phyloP scores from a whole-genome alignment of 2,797 vertebrate genomes.

The Melanogrammus aeglefinus region DNA sequence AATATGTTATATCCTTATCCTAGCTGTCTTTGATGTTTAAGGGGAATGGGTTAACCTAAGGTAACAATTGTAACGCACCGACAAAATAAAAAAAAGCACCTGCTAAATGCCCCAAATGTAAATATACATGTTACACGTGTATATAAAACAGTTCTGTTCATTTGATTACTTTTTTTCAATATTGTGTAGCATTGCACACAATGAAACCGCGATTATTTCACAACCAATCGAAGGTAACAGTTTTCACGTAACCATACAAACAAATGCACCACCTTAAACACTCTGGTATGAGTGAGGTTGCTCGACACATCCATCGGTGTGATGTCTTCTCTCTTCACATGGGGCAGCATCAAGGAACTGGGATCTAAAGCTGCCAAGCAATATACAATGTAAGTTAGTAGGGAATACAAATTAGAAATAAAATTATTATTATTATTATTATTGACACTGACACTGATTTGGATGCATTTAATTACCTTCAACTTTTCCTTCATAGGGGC shows the following conservation, averaged over 20 bases:
- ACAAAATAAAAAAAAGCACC: too few relatives aligned
- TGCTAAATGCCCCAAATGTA: too few relatives aligned
- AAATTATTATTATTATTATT: too few relatives aligned
- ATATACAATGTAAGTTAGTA: not conserved
- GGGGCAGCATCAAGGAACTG: conserved; percentile 85
- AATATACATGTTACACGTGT: not conserved
- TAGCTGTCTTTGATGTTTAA: too few relatives aligned
- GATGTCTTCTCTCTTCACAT: conserved; percentile 92
- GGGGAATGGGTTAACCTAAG: too few relatives aligned
- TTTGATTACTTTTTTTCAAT: not conserved
- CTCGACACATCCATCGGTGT: conserved; percentile 95
- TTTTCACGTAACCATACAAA: not conserved
- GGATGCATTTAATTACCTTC: conserved; percentile 77
- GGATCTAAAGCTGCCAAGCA: conserved; percentile 80
- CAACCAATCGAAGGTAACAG: not conserved
- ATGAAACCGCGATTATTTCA: not conserved
- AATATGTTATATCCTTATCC: too few relatives aligned
- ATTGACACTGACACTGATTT: not conserved
- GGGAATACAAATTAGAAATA: not conserved
- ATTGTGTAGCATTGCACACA: not conserved
- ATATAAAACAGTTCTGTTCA: not conserved
- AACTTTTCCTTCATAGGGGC: conserved; percentile 90
- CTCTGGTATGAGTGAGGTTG: conserved; percentile 77
- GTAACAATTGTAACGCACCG: too few relatives aligned
- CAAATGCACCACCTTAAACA: conserved; percentile 77